Evolutionary conservation across 2,888 invertebrate genomes (phyloP), one percentile per base, ranked within the genome.

Genomic region (Oxyscelio sp.): DNA sequence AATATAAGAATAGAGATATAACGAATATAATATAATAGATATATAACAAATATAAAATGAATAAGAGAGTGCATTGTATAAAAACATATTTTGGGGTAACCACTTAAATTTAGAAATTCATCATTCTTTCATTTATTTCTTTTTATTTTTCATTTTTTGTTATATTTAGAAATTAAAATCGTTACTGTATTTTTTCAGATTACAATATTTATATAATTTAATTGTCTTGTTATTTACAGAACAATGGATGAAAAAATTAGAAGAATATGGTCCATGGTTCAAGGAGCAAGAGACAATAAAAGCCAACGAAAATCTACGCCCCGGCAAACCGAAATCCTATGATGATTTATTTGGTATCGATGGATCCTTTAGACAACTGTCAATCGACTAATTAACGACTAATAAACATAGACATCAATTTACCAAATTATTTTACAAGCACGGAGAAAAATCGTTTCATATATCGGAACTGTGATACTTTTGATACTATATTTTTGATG

Each of bases 291-390:
- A 98, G 92, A 95, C 95, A 48, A 94, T 97, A 31, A 97, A 97
- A 92, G 96, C 97, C 13, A 97, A 97, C 88, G 98, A 98, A 93
- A 94, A 96, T 0, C 96, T 97, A 81, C 96, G 98, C 91, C 97
- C 97, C 0, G 98, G 97, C 48, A 97, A 97, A 92, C 97, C 97
- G 83, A 98, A 97, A 92, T 97, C 97, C 88, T 96, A 97, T 87
- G 97, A 98, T 87, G 98, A 98, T 91, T 95, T 98, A 3, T 98
- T 98, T 90, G 98, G 98, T n/a, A 96, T 98, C 90, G 98, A 98
- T 90, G 98, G 98, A 45, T 97, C 98, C 58, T 98, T 98, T 95
- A 96, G 97, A 90, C 97, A 98, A 94, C 95, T 98, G 77, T 96
- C 96, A 90, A 97, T 98, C 90, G 97, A 98, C 95, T 98, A 95